Percentiles rank a stretch among this genome's conserved stretches.
Conservation (phyloP, 2,113 vertebrate species). For the Zingel zingel region DNA sequence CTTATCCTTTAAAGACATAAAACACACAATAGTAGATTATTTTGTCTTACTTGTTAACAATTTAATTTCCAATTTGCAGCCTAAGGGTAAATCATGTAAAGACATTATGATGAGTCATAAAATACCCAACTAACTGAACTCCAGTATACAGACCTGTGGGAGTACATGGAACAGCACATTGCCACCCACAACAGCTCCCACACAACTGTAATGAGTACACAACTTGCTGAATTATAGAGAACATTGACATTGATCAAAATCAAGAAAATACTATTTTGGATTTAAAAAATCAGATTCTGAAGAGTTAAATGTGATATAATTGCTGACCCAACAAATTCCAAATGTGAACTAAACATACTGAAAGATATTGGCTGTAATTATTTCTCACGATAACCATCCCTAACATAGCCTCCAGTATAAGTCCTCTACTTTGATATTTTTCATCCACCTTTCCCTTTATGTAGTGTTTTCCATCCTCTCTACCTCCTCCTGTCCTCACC, state of each 20-base stretch:
- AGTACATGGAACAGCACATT: slow-evolving; percentile 31
- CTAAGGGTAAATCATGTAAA: slow-evolving; percentile 15
- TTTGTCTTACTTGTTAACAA: not conserved
- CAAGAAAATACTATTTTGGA: not conserved
- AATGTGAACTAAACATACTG: not conserved
- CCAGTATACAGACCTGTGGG: slow-evolving; percentile 31
- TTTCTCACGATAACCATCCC: slow-evolving; percentile 4
- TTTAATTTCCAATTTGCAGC: slow-evolving; percentile 24
- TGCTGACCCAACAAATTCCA: not conserved
- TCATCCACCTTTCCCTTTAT: slow-evolving; percentile 3
- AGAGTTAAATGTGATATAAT: not conserved
- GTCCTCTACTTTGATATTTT: slow-evolving; percentile 35
- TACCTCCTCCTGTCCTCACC: slow-evolving; percentile 45
- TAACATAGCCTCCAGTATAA: not conserved
- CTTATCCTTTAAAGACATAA: not conserved
- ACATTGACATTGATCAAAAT: not conserved
- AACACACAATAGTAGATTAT: not conserved
- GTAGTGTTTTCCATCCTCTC: slow-evolving; percentile 47
- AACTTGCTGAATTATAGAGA: slow-evolving; percentile 27
- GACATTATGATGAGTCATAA: slow-evolving; percentile 39
- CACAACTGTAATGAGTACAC: slow-evolving; percentile 47
- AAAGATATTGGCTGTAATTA: not conserved
- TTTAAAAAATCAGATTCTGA: not conserved
- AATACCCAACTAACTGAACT: slow-evolving; percentile 26
- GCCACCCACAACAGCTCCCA: slow-evolving; percentile 40